These are phyloP conservation scores for Macquaria ambigua DNA, from an alignment of 2,113 vertebrate species.

Conservation along the genomic window DNA sequence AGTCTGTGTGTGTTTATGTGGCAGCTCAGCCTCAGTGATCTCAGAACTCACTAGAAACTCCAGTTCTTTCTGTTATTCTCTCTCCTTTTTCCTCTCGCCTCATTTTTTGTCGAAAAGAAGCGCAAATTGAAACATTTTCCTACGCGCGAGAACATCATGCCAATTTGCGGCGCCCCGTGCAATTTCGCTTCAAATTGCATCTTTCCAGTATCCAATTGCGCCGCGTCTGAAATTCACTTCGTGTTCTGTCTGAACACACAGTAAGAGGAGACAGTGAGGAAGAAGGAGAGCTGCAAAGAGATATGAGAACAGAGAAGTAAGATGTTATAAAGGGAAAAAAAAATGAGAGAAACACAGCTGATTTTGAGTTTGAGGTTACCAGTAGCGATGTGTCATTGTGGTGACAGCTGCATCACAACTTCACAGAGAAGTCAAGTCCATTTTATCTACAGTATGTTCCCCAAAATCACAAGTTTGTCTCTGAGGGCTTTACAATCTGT, in stretches of 20 bases:
- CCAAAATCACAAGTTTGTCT: not conserved
- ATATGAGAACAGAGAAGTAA: too few species aligned
- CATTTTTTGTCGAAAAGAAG: not conserved
- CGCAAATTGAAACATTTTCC: not conserved
- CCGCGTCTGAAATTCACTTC: not conserved
- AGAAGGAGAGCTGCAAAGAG: not conserved
- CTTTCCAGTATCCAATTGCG: not conserved
- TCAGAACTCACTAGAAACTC: not conserved
- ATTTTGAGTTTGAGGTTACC: not conserved
- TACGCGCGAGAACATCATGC: fast-evolving
- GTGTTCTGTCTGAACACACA: not conserved
- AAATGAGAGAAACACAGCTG: not conserved
- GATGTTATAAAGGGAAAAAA: too few species aligned
- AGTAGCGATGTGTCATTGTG: not conserved
- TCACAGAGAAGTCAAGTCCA: not conserved
- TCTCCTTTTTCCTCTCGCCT: not conserved
- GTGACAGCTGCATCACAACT: not conserved
- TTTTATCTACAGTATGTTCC: not conserved
- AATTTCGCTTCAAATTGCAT: not conserved
- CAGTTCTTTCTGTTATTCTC: not conserved
- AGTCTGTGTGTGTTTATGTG: not conserved
- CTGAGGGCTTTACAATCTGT: not conserved
- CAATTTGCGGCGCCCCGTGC: not conserved
- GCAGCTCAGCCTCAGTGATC: not conserved
- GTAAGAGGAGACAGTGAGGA: not conserved